Evolutionary conservation across 2,888 invertebrate genomes (phyloP), one percentile per base, ranked within the genome.

Genomic region (Euplagia quadripunctaria): DNA sequence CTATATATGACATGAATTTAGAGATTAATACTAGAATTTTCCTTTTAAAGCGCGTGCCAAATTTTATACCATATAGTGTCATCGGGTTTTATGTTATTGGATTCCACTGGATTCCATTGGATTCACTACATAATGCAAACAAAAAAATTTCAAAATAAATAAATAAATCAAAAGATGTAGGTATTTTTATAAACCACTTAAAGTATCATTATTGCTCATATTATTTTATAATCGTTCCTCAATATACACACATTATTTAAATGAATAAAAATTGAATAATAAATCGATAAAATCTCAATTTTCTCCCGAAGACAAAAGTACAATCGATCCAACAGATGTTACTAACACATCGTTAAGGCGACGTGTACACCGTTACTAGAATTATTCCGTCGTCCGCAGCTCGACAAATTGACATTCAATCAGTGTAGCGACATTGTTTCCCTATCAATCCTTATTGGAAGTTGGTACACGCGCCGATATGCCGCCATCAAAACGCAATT

Each of bases 401-500:
- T 78, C 81, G 82, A 82, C 89, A 94, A 94, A 95, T 95, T 96
- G 95, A 93, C 95, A 95, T 95, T 95, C 95, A 94, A 96, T 95
- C 96, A 96, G 94, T 91, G 94, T 92, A 85, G 90, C 92, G 90
- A 92, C 94, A 95, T 95, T 95, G 95, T 95, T 95, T 95, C 92
- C 94, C 94, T 95, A 95, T 95, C 95, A 95, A 95, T 95, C 93
- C 94, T 94, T 94, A 94, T 95, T 94, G 95, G 92, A 85, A 94
- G 91, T 92, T 88, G 88, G 91, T 92, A 88, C 94, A 92, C 94
- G 92, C 93, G 91, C 92, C 92, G 92, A 91, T 92, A 91, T 88
- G 87, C 90, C 90, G 91, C 94, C 95, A 96, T 96, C 96, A 96
- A 96, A 96, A 92, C 92, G 94, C 95, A 95, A 96, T 96, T 96